These are phyloP conservation scores for Oreocharis arfaki DNA, from an alignment of 2,113 vertebrate genomes.

Conservation along the genomic window DNA sequence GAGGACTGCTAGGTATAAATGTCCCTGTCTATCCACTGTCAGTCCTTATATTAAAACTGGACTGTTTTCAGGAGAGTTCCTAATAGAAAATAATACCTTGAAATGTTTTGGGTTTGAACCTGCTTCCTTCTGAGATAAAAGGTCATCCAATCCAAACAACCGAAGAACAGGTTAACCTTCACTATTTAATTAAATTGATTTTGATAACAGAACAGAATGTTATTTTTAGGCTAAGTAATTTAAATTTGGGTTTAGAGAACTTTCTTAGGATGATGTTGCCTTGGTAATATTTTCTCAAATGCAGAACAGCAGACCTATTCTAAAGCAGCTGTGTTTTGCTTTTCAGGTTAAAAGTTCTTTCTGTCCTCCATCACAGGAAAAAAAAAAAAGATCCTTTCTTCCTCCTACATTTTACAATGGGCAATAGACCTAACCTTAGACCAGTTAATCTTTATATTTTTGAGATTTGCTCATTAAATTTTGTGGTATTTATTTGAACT, in stretches of 20 bases:
- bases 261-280: not conserved
- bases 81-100: not conserved
- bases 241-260: not conserved
- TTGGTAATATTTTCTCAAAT: not conserved
- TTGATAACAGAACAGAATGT: not conserved
- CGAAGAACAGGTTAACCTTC: not conserved
- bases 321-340: not conserved
- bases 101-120: not conserved
- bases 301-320: not conserved
- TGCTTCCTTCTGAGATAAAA: not conserved
- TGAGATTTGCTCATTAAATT: constrained; percentile 8
- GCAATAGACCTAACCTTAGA: not conserved
- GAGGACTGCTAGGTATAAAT: not conserved
- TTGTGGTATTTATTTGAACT: constrained; percentile 19
- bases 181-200: not conserved
- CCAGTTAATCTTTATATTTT: not conserved
- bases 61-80: not conserved
- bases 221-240: not conserved
- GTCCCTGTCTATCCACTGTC: not conserved
- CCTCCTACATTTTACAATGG: not conserved
- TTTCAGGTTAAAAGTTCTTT: constrained; percentile 10
- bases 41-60: not conserved
- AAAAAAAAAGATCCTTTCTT: not conserved
- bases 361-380: not conserved
- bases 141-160: not conserved